Evolutionary conservation across 2,888 invertebrate species (phyloP).

Genomic region (Drosophila stalkeri): DNA sequence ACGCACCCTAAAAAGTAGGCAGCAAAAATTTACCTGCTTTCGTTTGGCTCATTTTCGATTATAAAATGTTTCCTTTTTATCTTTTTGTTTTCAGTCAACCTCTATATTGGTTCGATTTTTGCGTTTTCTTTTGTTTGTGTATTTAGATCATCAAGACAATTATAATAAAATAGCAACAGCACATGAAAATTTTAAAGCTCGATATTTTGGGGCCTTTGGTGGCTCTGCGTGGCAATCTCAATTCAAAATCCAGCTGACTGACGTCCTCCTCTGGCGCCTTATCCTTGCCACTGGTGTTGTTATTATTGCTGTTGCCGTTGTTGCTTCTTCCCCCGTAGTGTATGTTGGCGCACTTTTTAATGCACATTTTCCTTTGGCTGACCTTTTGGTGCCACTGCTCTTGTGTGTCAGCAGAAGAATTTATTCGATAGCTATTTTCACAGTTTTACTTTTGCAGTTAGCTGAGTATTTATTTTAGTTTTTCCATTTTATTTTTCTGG

Average conservation of each 20-base stretch:
- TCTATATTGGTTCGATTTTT: not conserved
- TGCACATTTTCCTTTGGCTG: conserved; percentile 68
- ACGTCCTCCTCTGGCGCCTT: conserved; percentile 40
- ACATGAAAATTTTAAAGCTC: conserved; percentile 71
- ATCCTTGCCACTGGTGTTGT: conserved; percentile 22
- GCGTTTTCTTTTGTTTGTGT: not conserved
- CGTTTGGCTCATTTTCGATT: conserved; percentile 10
- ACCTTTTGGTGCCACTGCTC: conserved; percentile 44
- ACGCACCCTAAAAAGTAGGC: conserved; percentile 17
- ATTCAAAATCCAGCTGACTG: conserved; percentile 48
- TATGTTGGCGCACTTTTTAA: conserved; percentile 64
- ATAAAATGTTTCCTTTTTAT: not conserved
- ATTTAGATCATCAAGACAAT: conserved; percentile 63
- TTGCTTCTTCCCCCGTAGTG: conserved; percentile 43
- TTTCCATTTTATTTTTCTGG: conserved; percentile 21
- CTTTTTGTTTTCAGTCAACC: conserved; percentile 1
- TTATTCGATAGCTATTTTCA: conserved; percentile 75
- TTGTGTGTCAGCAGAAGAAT: conserved; percentile 53
- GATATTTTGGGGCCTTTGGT: conserved; percentile 50
- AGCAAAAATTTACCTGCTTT: conserved; percentile 53
- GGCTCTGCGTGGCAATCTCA: conserved; percentile 60
- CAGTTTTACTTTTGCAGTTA: conserved; percentile 51
- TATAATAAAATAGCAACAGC: conserved; percentile 73
- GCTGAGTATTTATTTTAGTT: conserved; percentile 4
- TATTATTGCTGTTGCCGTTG: conserved; percentile 3